Percentiles rank a stretch among this genome's conserved stretches.
phyloP scores from a whole-genome alignment of 1,140 invertebrate species.

The Heliconius eleuchia region DNA sequence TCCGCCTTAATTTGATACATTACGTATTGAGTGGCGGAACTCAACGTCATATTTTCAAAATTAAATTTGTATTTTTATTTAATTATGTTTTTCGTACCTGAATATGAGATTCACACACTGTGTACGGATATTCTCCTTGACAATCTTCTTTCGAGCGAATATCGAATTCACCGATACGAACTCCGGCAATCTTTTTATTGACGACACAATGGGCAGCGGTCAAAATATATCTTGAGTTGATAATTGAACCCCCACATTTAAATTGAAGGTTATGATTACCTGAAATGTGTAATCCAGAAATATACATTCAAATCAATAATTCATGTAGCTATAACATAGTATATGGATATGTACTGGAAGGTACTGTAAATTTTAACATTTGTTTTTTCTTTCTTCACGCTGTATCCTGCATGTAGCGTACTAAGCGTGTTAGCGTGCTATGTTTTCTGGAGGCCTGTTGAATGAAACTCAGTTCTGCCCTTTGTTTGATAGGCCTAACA shows the following conservation, averaged over 20 bases:
- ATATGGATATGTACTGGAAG: too few relatives aligned
- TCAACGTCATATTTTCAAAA: too few relatives aligned
- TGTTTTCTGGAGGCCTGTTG: too few relatives aligned
- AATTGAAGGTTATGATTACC: slow-evolving; percentile 27
- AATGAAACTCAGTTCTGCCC: too few relatives aligned
- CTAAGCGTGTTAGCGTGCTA: too few relatives aligned
- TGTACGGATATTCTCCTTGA: slow-evolving; percentile 25
- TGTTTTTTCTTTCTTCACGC: too few relatives aligned
- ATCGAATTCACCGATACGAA: slow-evolving; percentile 44
- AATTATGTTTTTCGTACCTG: slow-evolving; percentile 33
- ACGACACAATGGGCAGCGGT: slow-evolving; percentile 45
- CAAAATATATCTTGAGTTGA: slow-evolving; percentile 41
- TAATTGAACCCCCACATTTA: slow-evolving; percentile 42
- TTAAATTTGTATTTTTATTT: background rate
- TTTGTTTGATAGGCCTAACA: too few relatives aligned
- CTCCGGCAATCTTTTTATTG: slow-evolving; percentile 29
- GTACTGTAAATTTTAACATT: too few relatives aligned
- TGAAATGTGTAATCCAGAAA: background rate
- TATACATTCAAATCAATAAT: background rate
- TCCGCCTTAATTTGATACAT: too few relatives aligned
- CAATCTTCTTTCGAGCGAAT: slow-evolving; percentile 33
- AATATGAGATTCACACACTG: slow-evolving; percentile 35
- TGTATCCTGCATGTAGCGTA: too few relatives aligned
- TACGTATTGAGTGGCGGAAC: too few relatives aligned
- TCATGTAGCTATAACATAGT: background rate